Evolutionary conservation across 2,113 vertebrate genomes (phyloP), one percentile per base, ranked within the genome.

Genomic region (Pterocles gutturalis): DNA sequence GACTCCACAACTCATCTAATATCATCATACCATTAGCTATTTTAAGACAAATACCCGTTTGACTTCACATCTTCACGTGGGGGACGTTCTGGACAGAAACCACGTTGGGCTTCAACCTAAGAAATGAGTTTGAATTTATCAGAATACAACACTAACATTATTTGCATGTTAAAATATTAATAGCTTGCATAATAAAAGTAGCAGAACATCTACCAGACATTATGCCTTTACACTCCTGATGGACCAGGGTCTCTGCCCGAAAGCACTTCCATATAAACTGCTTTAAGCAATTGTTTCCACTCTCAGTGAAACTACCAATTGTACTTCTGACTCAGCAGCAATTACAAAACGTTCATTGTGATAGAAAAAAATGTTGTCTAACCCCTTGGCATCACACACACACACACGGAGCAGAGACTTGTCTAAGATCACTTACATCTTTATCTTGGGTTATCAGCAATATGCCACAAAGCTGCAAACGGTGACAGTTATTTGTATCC

Each of bases 1-100:
- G n/a, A n/a, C n/a, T n/a, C n/a, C n/a, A n/a, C n/a, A n/a, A n/a
- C n/a, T 43, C 69, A 89, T 45, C 34, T 31, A 55, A 58, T 55
- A 92, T 60, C 82, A 71, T 49, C 69, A 64, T 9, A 34, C 18
- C 46, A 73, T 38, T 15, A 81, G 26, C 70, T 96, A 60, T 87
- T 92, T 96, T 82, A 71, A 94, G 87, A 91, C 79, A 90, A 89
- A 70, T 18, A 64, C 9, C n/a, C 91, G 25, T 69, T 46, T 89
- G 51, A 61, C 29, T 84, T 92, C 64, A 34, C 31, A 41, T 36
- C 64, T 77, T 38, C 70, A 65, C 0, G 0, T 22, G 12, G 38
- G 36, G 12, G 70, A 60, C 38, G n/a, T 91, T 91, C 54, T 66
- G 36, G 49, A 71, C 3, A 82, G 60, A 75, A 86, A 81, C 31